A percentile compares a stretch with the other conserved stretches of the same genome.
These are phyloP conservation scores for Dendrolimus houi DNA, from an alignment of 2,888 invertebrate species.

Conservation along the genomic window DNA sequence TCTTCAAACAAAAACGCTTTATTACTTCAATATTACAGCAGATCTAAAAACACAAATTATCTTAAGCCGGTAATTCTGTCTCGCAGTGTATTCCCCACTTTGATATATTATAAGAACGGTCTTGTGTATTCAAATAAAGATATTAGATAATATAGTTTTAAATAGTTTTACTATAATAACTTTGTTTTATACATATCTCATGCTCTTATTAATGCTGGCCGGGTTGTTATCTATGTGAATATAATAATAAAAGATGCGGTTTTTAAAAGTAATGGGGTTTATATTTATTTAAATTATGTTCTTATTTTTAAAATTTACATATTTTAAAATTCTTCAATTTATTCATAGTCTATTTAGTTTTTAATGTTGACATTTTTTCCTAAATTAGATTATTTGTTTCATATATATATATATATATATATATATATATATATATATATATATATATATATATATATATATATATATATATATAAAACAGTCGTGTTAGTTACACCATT, in stretches of 20 bases:
- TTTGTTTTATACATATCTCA: slow-evolving; percentile 1
- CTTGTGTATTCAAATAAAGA: slow-evolving; percentile 22
- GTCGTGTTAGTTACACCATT: too few species aligned
- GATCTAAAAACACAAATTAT: slow-evolving; percentile 20
- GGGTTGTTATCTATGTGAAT: slow-evolving; percentile 11
- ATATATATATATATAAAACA: too few species aligned
- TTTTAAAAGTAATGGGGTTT: neutral
- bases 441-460: too few species aligned
- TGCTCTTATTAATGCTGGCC: slow-evolving; percentile 11
- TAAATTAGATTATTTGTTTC: too few species aligned
- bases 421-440: too few species aligned
- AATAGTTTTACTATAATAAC: slow-evolving; percentile 16
- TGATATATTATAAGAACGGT: neutral
- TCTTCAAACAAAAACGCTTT: slow-evolving; percentile 10
- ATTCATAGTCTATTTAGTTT: too few species aligned
- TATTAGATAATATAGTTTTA: slow-evolving; percentile 30
- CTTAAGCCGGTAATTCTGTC: slow-evolving; percentile 13
- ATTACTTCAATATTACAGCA: neutral
- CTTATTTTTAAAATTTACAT: neutral
- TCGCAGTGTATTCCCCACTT: slow-evolving; percentile 1
- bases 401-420: too few species aligned
- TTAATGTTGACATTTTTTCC: too few species aligned
- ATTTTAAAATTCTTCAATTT: too few species aligned
- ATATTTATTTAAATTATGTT: neutral
- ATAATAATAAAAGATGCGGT: slow-evolving; percentile 5